Conservation (phyloP, 2,797 vertebrate species). For the Neosalanx taihuensis region DNA sequence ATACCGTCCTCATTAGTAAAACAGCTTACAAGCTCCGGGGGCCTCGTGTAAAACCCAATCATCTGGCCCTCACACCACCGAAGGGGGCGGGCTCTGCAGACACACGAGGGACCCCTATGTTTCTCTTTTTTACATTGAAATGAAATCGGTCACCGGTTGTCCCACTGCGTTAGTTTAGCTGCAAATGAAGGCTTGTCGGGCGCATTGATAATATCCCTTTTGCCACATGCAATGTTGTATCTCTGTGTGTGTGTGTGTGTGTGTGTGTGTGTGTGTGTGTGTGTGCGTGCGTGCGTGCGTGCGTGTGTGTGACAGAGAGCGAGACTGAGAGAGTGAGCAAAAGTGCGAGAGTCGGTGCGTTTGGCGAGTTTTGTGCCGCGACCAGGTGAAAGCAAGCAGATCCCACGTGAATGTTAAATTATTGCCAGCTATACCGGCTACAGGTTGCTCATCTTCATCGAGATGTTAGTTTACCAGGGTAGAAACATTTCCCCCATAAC, state of each 20-base stretch:
- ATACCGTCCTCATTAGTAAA: constrained; percentile 34
- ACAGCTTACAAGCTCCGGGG: constrained; percentile 35
- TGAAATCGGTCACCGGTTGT: constrained; percentile 12
- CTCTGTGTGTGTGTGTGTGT: neutral
- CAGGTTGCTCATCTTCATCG: too few relatives aligned
- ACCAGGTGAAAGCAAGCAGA: neutral
- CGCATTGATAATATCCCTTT: too few relatives aligned
- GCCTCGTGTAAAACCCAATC: constrained; percentile 44
- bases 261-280: too few relatives aligned
- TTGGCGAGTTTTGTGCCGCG: neutral
- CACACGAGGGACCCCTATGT: constrained; percentile 9
- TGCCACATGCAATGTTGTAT: constrained; percentile 57
- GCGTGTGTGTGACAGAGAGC: too few relatives aligned
- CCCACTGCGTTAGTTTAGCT: neutral
- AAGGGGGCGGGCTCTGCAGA: constrained; percentile 52
- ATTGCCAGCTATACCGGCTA: too few relatives aligned
- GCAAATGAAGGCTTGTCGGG: too few relatives aligned
- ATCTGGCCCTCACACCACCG: constrained; percentile 63
- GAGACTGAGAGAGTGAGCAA: too few relatives aligned
- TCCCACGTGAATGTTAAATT: too few relatives aligned
- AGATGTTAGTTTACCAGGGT: neutral
- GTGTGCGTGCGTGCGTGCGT: neutral
- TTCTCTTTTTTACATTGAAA: constrained; percentile 35
- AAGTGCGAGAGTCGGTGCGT: too few relatives aligned
- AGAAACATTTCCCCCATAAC: neutral